Percentiles rank a stretch among this genome's conserved stretches.
Conservation (phyloP, 2,888 invertebrate species). For the Chalcis sispes region DNA sequence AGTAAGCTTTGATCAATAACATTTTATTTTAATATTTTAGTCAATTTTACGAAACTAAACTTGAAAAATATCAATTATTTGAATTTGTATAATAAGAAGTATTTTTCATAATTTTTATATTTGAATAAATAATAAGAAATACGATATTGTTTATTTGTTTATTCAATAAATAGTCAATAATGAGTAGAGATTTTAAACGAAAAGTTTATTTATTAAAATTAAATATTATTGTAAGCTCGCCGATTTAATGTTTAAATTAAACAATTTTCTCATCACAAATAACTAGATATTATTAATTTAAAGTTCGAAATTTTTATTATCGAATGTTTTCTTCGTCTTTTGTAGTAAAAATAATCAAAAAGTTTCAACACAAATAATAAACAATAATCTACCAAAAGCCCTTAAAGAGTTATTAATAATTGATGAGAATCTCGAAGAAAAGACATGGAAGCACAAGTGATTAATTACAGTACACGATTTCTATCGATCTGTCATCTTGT, state of each 20-base stretch:
- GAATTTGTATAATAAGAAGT: too few species aligned
- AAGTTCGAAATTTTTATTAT: not conserved
- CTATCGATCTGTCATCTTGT: constrained; percentile 40
- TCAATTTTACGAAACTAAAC: too few species aligned
- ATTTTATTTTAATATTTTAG: too few species aligned
- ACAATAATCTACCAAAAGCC: not conserved
- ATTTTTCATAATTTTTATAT: too few species aligned
- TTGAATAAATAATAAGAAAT: too few species aligned
- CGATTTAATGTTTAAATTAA: not conserved
- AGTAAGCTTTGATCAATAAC: too few species aligned
- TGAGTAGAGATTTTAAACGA: too few species aligned
- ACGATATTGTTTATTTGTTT: too few species aligned
- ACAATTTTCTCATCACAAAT: not conserved
- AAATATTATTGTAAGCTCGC: too few species aligned
- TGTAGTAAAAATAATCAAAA: constrained; percentile 9
- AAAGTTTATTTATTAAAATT: too few species aligned
- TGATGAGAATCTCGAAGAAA: not conserved
- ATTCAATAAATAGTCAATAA: too few species aligned
- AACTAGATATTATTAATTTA: not conserved
- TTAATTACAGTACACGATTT: constrained; percentile 25
- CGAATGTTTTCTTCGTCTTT: constrained; percentile 9
- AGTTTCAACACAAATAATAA: not conserved
- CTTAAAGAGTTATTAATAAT: not conserved
- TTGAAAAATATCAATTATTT: too few species aligned
- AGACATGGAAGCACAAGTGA: not conserved